Percentiles rank a stretch among this genome's conserved stretches.
Conservation (phyloP, 2,888 invertebrate genomes). For the Drosophila atripex region DNA sequence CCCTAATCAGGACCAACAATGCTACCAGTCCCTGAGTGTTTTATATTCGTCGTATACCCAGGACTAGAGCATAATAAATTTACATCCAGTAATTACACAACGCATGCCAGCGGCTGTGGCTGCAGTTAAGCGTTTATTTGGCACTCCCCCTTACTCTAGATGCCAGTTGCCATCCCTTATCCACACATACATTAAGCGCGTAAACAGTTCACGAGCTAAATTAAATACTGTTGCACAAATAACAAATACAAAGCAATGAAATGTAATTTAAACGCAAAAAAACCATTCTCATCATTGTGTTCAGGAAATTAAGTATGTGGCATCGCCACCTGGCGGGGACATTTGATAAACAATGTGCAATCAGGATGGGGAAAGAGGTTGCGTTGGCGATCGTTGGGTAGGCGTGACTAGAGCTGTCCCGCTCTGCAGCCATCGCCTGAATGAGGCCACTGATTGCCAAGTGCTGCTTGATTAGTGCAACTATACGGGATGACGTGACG, state of each 20-base stretch:
- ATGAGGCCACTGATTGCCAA: slow-evolving; percentile 55
- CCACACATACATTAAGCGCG: slow-evolving; percentile 37
- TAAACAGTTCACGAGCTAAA: slow-evolving; percentile 66
- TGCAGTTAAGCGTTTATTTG: slow-evolving; percentile 46
- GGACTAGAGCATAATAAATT: slow-evolving; percentile 47
- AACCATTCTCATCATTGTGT: slow-evolving; percentile 14
- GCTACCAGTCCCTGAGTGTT: slow-evolving; percentile 16
- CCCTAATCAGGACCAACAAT: slow-evolving; percentile 16
- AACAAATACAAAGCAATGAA: slow-evolving; percentile 59
- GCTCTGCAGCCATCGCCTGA: slow-evolving; percentile 31
- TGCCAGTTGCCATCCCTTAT: slow-evolving; percentile 5
- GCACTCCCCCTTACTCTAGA: background rate
- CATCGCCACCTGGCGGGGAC: slow-evolving; percentile 35
- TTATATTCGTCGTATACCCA: slow-evolving; percentile 4
- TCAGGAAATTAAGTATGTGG: slow-evolving; percentile 37
- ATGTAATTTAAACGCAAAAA: slow-evolving; percentile 43
- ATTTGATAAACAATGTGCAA: slow-evolving; percentile 38
- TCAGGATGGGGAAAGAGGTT: slow-evolving; percentile 10
- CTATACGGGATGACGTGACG: slow-evolving; percentile 47
- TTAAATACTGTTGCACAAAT: slow-evolving; percentile 73
- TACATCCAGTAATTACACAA: slow-evolving; percentile 42
- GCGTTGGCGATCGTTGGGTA: background rate
- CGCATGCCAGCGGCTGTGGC: slow-evolving; percentile 44
- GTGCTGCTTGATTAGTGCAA: slow-evolving; percentile 58
- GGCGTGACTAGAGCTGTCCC: slow-evolving; percentile 13